A percentile compares a stretch with the other conserved stretches of the same genome.
These are phyloP conservation scores for Notarius lentiginosus DNA, from an alignment of 2,113 vertebrate genomes.

Conservation along the genomic window DNA sequence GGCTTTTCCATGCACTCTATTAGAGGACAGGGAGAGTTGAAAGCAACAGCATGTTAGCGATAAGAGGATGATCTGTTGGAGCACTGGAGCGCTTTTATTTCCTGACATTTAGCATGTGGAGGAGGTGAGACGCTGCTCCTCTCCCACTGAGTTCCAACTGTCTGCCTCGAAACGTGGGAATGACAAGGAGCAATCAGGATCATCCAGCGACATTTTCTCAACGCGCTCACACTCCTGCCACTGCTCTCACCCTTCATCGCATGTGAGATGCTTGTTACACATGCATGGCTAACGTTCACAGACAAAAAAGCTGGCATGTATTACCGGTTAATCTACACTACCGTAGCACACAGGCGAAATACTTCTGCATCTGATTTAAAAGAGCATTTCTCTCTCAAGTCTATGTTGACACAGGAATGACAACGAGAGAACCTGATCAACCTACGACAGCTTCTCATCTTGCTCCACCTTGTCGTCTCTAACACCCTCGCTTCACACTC, in stretches of 20 bases:
- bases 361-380: neutral
- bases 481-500: slow-evolving; percentile 16
- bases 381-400: no score
- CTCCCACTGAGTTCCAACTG: slow-evolving; percentile 43
- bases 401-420: neutral
- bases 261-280: slow-evolving; percentile 14
- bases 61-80: slow-evolving; percentile 41
- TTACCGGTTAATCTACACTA: neutral
- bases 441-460: slow-evolving; percentile 29
- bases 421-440: slow-evolving; percentile 12
- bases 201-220: slow-evolving; percentile 39
- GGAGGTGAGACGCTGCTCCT: slow-evolving; percentile 29
- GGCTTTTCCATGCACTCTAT: neutral
- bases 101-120: slow-evolving; percentile 46
- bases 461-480: neutral
- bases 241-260: slow-evolving; percentile 2
- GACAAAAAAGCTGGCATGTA: neutral
- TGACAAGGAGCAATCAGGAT: slow-evolving; percentile 29
- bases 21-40: slow-evolving; percentile 25
- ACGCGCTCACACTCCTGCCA: slow-evolving; percentile 1
- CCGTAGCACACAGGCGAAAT: neutral
- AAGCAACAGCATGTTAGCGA: slow-evolving; percentile 15
- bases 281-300: neutral
- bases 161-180: slow-evolving; percentile 26
- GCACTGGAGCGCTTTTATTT: slow-evolving; percentile 22